These are phyloP conservation scores for Crocidura indochinensis DNA, from an alignment of 2,797 vertebrate genomes.

Conservation along the genomic window DNA sequence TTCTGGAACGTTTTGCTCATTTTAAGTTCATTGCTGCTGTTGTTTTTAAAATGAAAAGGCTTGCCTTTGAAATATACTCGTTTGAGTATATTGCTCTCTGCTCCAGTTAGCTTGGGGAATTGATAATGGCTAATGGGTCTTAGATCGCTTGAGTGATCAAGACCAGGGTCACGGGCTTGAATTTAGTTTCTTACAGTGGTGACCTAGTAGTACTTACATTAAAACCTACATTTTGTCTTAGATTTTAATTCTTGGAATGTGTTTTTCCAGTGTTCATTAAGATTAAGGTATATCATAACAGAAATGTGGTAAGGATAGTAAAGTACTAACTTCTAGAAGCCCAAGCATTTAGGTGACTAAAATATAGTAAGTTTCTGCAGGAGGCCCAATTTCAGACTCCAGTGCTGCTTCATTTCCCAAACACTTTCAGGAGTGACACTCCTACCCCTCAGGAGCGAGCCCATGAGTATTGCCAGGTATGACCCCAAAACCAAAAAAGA, in stretches of 20 bases:
- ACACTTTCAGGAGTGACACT: too few relatives aligned
- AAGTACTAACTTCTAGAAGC: neutral
- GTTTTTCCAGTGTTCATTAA: conserved; percentile 16
- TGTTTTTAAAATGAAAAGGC: conserved; percentile 8
- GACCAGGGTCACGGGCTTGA: conserved; percentile 17
- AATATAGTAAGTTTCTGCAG: neutral
- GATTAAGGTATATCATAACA: conserved; percentile 25
- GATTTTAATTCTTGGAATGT: conserved; percentile 49
- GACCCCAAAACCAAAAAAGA: too few relatives aligned
- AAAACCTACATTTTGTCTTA: conserved; percentile 36
- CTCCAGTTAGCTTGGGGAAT: conserved; percentile 1
- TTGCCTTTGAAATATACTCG: conserved; percentile 44
- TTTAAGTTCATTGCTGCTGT: neutral
- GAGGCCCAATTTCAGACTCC: too few relatives aligned
- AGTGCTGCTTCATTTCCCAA: too few relatives aligned
- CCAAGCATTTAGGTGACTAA: conserved; percentile 40
- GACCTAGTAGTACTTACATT: neutral
- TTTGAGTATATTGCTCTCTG: neutral
- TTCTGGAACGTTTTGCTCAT: conserved; percentile 10
- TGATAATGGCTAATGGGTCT: conserved; percentile 38
- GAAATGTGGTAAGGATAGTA: conserved; percentile 37
- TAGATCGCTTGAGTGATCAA: conserved; percentile 1
- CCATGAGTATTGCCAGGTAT: too few relatives aligned
- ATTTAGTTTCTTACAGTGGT: conserved; percentile 64
- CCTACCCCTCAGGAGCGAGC: too few relatives aligned